Evolutionary conservation across 2,113 vertebrate species (phyloP), one percentile per base, ranked within the genome.

Genomic region (Dissostichus mawsoni): DNA sequence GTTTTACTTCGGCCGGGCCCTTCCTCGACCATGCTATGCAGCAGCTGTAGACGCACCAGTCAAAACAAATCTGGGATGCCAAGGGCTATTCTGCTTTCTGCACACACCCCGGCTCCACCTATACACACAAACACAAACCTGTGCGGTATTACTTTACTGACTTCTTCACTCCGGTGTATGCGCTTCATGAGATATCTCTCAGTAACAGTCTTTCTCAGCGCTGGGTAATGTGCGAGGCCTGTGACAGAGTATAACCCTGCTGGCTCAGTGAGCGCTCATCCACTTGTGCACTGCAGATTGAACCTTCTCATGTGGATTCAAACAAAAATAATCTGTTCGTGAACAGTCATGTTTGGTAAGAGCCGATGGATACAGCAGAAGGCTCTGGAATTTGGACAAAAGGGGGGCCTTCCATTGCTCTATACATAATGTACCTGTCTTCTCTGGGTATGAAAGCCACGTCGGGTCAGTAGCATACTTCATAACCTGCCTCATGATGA

Each of bases 21-120:
- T 84, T 90, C 82, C 87, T 92, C 75, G 63, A 76, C 81, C 80
- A 69, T 84, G 84, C 86, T 88, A 69, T 41, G 80, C 86, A 83
- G 87, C 93, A 94, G 93, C 91, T 94, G 93, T 85, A 81, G 87
- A 84, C 13, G 87, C 77, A 91, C 53, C 87, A 89, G 87, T 92
- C 90, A 89, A 90, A 93, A 92, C 85, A 92, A 90, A 92, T 80
- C 70, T 80, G 53, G 76, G 86, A 91, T 92, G 91, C 92, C 92
- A 89, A 81, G 82, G 92, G 87, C 89, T 85, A 85, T 90, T 87
- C 82, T 90, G 86, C 89, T 89, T 90, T 90, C 83, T 75, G 69
- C 80, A 81, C 88, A 90, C 73, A 78, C 87, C 84, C 81, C 57
- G 3, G 9, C 83, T 82, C 79, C 89, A 92, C 88, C 89, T 90